Evolutionary conservation across 2,797 vertebrate species (phyloP).

Genomic region (Nothura maculosa): DNA sequence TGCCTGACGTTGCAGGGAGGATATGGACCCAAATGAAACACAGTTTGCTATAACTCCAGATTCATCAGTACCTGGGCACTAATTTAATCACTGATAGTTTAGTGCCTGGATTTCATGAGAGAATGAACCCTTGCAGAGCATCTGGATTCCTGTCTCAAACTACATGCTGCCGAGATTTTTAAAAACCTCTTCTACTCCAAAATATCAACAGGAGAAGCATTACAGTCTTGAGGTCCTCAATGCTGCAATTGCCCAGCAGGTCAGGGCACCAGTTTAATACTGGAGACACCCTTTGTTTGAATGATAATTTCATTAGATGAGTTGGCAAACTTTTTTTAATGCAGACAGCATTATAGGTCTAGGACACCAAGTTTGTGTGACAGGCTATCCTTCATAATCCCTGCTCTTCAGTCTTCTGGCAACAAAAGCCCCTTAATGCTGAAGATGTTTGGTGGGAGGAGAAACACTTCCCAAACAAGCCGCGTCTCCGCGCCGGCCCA

Average conservation of each 20-base stretch:
- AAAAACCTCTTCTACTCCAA: not conserved
- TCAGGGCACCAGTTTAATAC: constrained; percentile 65
- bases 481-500: constrained; percentile 82
- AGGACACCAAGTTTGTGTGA: constrained; percentile 84
- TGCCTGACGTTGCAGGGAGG: not conserved
- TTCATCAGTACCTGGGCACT: constrained; percentile 3
- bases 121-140: constrained; percentile 24
- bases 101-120: constrained; percentile 26
- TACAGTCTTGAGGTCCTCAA: constrained; percentile 5
- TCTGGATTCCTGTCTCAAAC: constrained; percentile 37
- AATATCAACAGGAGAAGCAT: not conserved
- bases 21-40: not conserved
- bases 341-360: constrained; percentile 78
- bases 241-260: constrained; percentile 51
- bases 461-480: constrained; percentile 88
- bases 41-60: not conserved
- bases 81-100: constrained; percentile 37
- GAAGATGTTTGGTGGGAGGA: constrained; percentile 87
- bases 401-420: constrained; percentile 81
- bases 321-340: constrained; percentile 82
- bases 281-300: constrained; percentile 71
- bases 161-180: not conserved
- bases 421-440: constrained; percentile 86
- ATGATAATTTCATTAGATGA: constrained; percentile 84
- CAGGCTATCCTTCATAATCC: constrained; percentile 85